Conservation (phyloP, 2,888 invertebrate species). For the Rhorus exstirpatorius region DNA sequence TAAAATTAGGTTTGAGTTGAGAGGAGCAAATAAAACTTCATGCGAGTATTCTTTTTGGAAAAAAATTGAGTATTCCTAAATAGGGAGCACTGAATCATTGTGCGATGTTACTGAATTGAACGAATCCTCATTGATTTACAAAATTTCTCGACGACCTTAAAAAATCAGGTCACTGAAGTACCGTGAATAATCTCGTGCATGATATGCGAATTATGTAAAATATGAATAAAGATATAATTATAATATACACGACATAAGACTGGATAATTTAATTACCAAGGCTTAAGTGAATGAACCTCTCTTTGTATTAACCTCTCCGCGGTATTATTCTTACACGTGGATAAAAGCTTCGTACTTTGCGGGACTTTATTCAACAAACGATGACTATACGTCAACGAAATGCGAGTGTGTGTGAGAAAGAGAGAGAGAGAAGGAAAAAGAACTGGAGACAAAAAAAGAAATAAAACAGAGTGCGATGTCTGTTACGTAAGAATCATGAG, state of each 20-base stretch:
- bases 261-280: slow-evolving; percentile 9
- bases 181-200: not conserved
- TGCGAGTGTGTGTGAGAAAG: not conserved
- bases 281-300: slow-evolving; percentile 10
- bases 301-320: not conserved
- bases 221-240: slow-evolving; percentile 27
- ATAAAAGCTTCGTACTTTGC: slow-evolving; percentile 12
- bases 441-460: not conserved
- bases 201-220: not conserved
- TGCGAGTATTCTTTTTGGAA: too few species aligned
- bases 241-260: not conserved
- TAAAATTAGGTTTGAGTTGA: too few species aligned
- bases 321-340: slow-evolving; percentile 14
- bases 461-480: not conserved
- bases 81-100: too few species aligned
- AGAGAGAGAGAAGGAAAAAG: not conserved
- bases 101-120: too few species aligned
- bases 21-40: too few species aligned
- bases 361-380: slow-evolving; percentile 14
- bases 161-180: not conserved
- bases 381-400: not conserved
- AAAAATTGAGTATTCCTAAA: too few species aligned
- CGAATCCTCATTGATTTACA: too few species aligned
- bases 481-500: slow-evolving; percentile 18
- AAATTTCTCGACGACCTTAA: too few species aligned